Base-by-base conservation (phyloP, 2,888 invertebrate species). In the Caenorhabditis sulstoni region DNA sequence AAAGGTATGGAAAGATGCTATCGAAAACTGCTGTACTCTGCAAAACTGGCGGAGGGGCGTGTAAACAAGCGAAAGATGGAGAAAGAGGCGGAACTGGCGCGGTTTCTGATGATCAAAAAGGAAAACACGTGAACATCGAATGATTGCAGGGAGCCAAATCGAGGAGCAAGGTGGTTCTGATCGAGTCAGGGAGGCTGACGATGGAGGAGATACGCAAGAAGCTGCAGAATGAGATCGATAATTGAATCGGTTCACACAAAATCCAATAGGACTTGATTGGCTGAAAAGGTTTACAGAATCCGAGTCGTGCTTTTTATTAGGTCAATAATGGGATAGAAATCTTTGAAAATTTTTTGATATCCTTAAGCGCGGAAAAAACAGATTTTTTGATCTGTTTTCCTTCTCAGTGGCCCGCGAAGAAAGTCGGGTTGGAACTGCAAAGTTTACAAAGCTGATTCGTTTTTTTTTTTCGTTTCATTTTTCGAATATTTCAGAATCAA, bases 1-100 rank as follows among this genome's bases (percentile, higher is more conserved):
- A 75, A 92, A 92, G 91, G 93, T 93, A 49, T 22, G 18, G 45
- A 23, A 58, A 68, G 49, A 68, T 59, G 52, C 29, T 44, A 57
- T 64, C 49, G 57, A 67, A 53, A 53, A 53, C 53, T 53, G 53
- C 53, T 14, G 65, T 65, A 22, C 59, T 29, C 20, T 65, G 57
- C 45, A 22, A 47, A 20, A 29, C n/a, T 29, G 29, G 29, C 4
- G 35, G 55, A 53, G 45, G 29, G 52, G 37, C 20, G 14, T 11
- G n/a, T 52, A 41, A 65, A 65, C 44, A 65, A 39, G 20, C 14
- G 61, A 37, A 44, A 53, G 57, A n/a, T n/a, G n/a, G n/a, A n/a
- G n/a, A n/a, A 16, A 47, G 57, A 29, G 29, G 29, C 29, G 29
- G 29, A 29, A n/a, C 59, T n/a, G n/a, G n/a, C n/a, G n/a, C 16